phyloP scores from a whole-genome alignment of 1,140 invertebrate genomes.

The Ganaspis sp. region DNA sequence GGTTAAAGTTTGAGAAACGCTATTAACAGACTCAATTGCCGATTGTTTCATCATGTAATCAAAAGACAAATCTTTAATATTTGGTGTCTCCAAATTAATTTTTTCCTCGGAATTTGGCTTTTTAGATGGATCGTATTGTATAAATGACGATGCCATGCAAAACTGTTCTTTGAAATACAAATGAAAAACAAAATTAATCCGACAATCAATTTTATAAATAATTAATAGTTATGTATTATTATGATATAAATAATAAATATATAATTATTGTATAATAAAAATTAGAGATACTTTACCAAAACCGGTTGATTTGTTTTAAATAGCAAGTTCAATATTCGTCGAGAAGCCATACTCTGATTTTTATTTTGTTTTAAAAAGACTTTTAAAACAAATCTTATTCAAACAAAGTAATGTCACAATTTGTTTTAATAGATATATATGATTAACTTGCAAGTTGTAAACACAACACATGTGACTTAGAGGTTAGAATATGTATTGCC shows the following conservation, averaged over 20 bases:
- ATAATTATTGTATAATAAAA: no score
- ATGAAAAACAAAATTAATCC: constrained; percentile 16
- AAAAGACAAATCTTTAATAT: constrained; percentile 63
- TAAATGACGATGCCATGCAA: constrained; percentile 49
- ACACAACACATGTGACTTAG: no score
- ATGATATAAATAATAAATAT: neutral
- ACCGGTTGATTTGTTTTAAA: constrained; percentile 43
- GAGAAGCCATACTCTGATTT: constrained; percentile 47
- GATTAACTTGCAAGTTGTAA: neutral
- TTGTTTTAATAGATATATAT: neutral
- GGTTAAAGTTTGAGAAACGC: constrained; percentile 66
- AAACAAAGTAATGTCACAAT: constrained; percentile 9
- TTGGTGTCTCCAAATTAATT: constrained; percentile 55
- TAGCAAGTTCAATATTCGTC: constrained; percentile 43
- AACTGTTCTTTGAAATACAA: constrained; percentile 53
- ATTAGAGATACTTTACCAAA: constrained; percentile 43
- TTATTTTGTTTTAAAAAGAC: neutral
- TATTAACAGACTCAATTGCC: constrained; percentile 67
- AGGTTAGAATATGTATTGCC: no score
- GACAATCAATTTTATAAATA: neutral
- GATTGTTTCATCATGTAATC: constrained; percentile 72
- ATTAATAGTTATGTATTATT: neutral
- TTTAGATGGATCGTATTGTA: constrained; percentile 49
- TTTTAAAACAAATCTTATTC: neutral
- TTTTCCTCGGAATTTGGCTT: constrained; percentile 55